Evolutionary conservation across 2,888 invertebrate species (phyloP), one percentile per base, ranked within the genome.

Genomic region (Pemphredon lugubris): DNA sequence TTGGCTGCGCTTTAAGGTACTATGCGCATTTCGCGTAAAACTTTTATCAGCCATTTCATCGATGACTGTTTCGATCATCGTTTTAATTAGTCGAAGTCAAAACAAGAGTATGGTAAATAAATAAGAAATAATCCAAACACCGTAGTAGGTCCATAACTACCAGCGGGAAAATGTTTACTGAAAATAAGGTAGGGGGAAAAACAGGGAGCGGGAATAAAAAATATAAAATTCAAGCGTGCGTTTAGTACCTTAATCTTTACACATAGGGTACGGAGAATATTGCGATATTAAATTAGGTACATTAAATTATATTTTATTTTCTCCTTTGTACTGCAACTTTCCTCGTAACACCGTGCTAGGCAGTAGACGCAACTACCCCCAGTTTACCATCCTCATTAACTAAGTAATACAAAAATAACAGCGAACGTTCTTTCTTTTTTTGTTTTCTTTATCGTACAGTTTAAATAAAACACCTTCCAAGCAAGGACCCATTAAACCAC

Each of bases 321-420:
- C 71, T 74, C 61, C 74, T 79, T 79, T 79, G 79, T 79, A 79
- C 79, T 81, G 80, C 77, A 70, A 65, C 68, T 60, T 73, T 64
- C 30, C 65, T 70, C 59, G 60, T 61, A 60, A 57, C 60, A 61
- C 39, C 57, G 54, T 55, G 48, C 20, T 59, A 16, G 64, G 32
- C 58, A 44, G 42, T 39, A 48, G 42, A 48, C 58, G 39, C 23
- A 16, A 47, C 50, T 54, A 40, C 42, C 65, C 39, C 45, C 47
- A 42, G 65, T 55, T 40, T 59, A 59, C 63, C 54, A 44, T 57
- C 21, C 47, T 42, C 40, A 32, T 58, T 16, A 55, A 66, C 45
- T 32, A 60, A 65, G 9, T 30, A 50, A 70, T 63, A 69, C 59
- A 74, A 79, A 79, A 79, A 65, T 73, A 79, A 77, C 71, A 66